Percentiles rank a stretch among this genome's conserved stretches.
phyloP scores from a whole-genome alignment of 1,140 invertebrate species.

The Leptinotarsa defecta region DNA sequence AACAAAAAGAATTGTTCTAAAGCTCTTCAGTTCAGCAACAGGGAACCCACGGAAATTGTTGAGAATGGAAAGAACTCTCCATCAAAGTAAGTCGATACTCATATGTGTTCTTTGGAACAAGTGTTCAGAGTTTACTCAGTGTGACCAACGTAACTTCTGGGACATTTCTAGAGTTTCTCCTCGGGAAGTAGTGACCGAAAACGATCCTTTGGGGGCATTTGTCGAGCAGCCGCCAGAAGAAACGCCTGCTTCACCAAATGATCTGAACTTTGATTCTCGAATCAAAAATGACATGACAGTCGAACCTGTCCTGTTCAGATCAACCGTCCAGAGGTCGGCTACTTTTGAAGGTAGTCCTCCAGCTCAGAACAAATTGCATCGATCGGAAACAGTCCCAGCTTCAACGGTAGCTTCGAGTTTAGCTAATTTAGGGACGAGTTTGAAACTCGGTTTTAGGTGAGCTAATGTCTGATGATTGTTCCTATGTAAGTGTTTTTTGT shows the following conservation, averaged over 20 bases:
- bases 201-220: slow-evolving; percentile 78
- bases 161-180: slow-evolving; percentile 32
- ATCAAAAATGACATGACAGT: slow-evolving; percentile 39
- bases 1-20: slow-evolving; percentile 52
- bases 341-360: slow-evolving; percentile 65
- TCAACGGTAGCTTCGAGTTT: slow-evolving; percentile 75
- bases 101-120: too few species aligned
- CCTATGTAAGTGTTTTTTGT: neutral
- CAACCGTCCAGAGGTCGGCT: slow-evolving; percentile 57
- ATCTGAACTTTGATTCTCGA: slow-evolving; percentile 27
- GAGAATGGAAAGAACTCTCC: slow-evolving; percentile 47
- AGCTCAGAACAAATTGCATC: slow-evolving; percentile 64
- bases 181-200: slow-evolving; percentile 40
- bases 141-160: neutral
- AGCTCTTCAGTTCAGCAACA: slow-evolving; percentile 54
- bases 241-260: slow-evolving; percentile 38
- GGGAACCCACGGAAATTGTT: slow-evolving; percentile 41
- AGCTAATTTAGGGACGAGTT: slow-evolving; percentile 74
- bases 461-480: slow-evolving; percentile 35
- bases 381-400: slow-evolving; percentile 80
- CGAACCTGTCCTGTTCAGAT: slow-evolving; percentile 50
- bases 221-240: slow-evolving; percentile 57
- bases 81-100: slow-evolving; percentile 53
- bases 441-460: slow-evolving; percentile 86
- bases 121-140: neutral